phyloP scores from a whole-genome alignment of 64 coral and sea anemone species.

The Porites australiensis region DNA sequence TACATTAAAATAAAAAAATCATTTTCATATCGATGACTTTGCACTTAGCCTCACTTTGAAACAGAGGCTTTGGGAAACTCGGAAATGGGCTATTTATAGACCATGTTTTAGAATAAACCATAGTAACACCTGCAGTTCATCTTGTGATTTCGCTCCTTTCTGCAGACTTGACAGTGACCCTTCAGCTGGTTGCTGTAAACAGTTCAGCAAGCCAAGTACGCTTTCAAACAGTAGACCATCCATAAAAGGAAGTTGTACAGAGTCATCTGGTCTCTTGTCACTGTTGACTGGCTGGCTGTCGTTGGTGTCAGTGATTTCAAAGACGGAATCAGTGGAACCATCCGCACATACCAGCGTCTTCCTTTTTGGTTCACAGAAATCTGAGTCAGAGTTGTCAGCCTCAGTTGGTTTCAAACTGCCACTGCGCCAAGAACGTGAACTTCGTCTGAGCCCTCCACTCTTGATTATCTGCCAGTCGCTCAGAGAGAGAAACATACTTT shows the following conservation, averaged over 20 bases:
- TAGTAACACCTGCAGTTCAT: not conserved
- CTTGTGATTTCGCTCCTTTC: not conserved
- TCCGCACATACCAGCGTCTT: not conserved
- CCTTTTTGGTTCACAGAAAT: conserved; percentile 16
- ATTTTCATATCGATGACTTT: no score
- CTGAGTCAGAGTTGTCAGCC: conserved; percentile 5
- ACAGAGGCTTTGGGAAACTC: no score
- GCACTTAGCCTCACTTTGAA: no score
- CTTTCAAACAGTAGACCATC: conserved; percentile 43
- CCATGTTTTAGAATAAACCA: no score
- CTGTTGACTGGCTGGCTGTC: conserved; percentile 51
- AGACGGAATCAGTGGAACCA: conserved; percentile 34
- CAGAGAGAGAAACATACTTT: conserved; percentile 84
- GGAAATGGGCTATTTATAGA: no score
- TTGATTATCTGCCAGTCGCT: conserved; percentile 78
- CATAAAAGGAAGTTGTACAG: not conserved
- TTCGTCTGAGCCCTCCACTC: not conserved
- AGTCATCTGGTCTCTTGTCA: not conserved
- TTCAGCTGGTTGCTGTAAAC: not conserved
- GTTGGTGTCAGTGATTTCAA: conserved; percentile 51
- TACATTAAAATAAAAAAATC: no score
- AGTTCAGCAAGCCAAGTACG: conserved; percentile 40
- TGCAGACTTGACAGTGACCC: not conserved
- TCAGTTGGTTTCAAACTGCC: not conserved
- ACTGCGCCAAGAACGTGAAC: not conserved